Base-by-base conservation (phyloP, 2,888 invertebrate species). In the Drosophila koepferae region DNA sequence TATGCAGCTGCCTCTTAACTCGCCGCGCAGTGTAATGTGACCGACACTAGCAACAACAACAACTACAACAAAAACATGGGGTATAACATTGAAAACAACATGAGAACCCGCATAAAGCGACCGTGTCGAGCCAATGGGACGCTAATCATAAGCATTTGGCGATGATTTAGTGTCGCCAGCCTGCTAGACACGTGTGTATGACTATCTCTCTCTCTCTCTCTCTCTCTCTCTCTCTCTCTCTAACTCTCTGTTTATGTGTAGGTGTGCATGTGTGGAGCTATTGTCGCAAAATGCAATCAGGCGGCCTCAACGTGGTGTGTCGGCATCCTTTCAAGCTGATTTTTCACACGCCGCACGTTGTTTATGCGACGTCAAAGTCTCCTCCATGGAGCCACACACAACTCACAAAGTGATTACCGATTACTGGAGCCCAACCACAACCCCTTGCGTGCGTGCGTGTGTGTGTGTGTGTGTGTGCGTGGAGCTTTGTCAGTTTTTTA, bases 81-180 rank as follows among this genome's bases (percentile, higher is more conserved):
- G 31, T 23, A 54, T 38, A 41, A 41, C 55, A 55, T 55, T 40
- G 55, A 28, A 34, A 65, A 67, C 41, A 63, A 55, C 43, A 65
- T 31, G 46, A 67, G 71, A 68, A 38, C 89, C 81, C 81, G 86
- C 83, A 80, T 81, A 77, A 80, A 80, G 83, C 64, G 83, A 80
- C 72, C 74, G 80, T 81, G 69, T 80, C 81, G 79, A 63, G 65
- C 56, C 78, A 70, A 51, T 69, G 76, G 71, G 65, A 78, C 79
- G 80, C 83, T 90, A 86, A 86, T 86, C 90, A 90, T 86, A 90
- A 90, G 86, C 88, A 88, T 86, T 86, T 88, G 83, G 74, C 74
- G 73, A 87, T 87, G 87, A 87, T 87, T 87, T 88, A 87, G 89
- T 88, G 83, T 73, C 81, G 81, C 65, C 88, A 81, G 90, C 65